Evolutionary conservation across 2,797 vertebrate genomes (phyloP).

Genomic region (Kryptolebias ocellatus): DNA sequence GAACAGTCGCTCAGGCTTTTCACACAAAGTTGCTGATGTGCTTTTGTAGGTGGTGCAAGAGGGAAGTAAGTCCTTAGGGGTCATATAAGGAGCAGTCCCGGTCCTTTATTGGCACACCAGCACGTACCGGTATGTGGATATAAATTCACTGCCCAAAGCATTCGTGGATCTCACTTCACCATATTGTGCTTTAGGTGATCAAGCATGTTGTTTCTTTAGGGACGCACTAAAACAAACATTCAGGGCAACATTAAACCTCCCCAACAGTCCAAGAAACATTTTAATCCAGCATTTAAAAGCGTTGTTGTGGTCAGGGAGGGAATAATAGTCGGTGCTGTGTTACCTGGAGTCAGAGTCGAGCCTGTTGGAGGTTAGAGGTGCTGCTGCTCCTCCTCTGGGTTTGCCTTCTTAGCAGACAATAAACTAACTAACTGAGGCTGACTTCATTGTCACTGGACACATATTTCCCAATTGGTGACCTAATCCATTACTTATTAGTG

Average conservation of each 20-base stretch:
- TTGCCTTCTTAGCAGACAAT: conserved; percentile 17
- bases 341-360: background rate
- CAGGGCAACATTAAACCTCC: background rate
- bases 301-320: background rate
- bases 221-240: too few species aligned
- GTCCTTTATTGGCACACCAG: too few species aligned
- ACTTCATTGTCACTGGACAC: conserved; percentile 6
- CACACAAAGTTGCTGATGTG: too few species aligned
- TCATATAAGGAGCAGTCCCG: too few species aligned
- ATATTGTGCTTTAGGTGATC: too few species aligned
- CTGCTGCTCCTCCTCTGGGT: conserved; percentile 25
- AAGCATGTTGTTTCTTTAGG: too few species aligned
- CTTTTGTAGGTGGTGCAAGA: too few species aligned
- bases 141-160: too few species aligned
- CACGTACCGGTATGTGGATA: too few species aligned
- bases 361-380: conserved; percentile 33
- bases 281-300: background rate
- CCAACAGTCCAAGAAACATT: background rate
- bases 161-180: too few species aligned
- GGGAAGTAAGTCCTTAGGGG: too few species aligned
- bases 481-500: conserved; percentile 38
- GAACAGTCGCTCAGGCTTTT: too few species aligned
- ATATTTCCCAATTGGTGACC: conserved; percentile 19
- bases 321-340: background rate
- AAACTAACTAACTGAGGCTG: background rate